Evolutionary conservation across 2,113 vertebrate genomes (phyloP), one percentile per base, ranked within the genome.

Genomic region (Austrofundulus limnaeus): DNA sequence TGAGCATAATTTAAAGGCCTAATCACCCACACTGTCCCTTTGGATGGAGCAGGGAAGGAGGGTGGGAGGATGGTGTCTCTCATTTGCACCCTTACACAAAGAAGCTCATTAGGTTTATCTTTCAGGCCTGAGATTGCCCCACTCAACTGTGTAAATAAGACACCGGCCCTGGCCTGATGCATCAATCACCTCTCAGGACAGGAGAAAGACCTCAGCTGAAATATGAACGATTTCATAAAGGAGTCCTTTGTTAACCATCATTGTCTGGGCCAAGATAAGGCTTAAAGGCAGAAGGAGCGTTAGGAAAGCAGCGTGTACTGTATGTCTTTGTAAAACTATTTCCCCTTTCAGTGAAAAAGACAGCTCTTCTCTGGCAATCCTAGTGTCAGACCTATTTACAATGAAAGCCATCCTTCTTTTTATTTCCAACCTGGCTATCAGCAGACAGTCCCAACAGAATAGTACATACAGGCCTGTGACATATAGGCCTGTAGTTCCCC

Each of bases 1-100:
- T 97, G 96, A 98, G 96, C 95, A 96, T 97, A 98, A 99, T 98
- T 99, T 98, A 96, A 95, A 96, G 94, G 94, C 94, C 95, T 99
- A 99, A 99, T 99, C 96, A 98, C 95, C 95, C 94, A 95, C 93
- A 93, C 94, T 88, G 88, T 96, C 95, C 70, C 93, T 93, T 93
- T 92, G 92, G 92, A 88, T 81, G 80, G 84, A 75, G 60, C 70
- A 61, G 66, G 69, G 81, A 75, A 67, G 91, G 93, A 94, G 93
- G 94, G 93, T 93, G 93, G 90, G 91, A 92, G 93, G 86, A 91
- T 92, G 94, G 94, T 93, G 94, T 93, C 94, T 94, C 96, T 97
- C 95, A 96, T 96, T 96, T 96, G 93, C 92, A 94, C 93, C 93
- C 94, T 94, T 94, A 94, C 95, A 96, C 94, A 95, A 96, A 95